Percentiles rank a stretch among this genome's conserved stretches.
Conservation (phyloP, 2,113 vertebrate species). For the Boulengeromyrus knoepffleri region DNA sequence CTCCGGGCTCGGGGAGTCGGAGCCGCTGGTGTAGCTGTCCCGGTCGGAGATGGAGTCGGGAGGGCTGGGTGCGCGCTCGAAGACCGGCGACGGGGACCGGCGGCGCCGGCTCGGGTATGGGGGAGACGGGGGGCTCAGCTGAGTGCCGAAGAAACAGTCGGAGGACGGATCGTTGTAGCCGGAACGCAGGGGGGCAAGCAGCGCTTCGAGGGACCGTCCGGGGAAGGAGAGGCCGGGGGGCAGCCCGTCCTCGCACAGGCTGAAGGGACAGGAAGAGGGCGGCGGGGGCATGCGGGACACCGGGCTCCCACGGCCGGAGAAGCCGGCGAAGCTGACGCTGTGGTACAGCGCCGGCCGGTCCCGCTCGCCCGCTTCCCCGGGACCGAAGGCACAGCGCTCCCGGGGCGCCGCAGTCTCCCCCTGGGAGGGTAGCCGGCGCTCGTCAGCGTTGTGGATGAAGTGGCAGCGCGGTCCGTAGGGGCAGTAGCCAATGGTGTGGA, state of each 20-base stretch:
- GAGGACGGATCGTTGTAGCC: conserved; percentile 70
- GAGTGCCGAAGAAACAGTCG: conserved; percentile 60
- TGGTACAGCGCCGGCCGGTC: conserved; percentile 76
- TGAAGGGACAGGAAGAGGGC: conserved; percentile 54
- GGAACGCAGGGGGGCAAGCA: conserved; percentile 69
- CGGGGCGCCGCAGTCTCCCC: conserved; percentile 45
- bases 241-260: conserved; percentile 64
- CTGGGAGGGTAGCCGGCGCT: conserved; percentile 63
- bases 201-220: conserved; percentile 76
- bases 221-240: conserved; percentile 70
- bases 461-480: conserved; percentile 80
- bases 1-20: conserved; percentile 78
- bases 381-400: conserved; percentile 51
- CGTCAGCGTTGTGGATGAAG: conserved; percentile 84
- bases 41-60: conserved; percentile 80
- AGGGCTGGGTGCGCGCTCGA: conserved; percentile 78
- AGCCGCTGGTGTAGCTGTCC: conserved; percentile 84
- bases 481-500: conserved; percentile 84
- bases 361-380: conserved; percentile 42
- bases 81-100: conserved; percentile 76
- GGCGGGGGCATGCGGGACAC: conserved; percentile 75
- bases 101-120: conserved; percentile 64
- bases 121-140: conserved; percentile 16
- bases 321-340: conserved; percentile 81
- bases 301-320: conserved; percentile 65